Base-by-base conservation (phyloP, 2,797 vertebrate genomes). In the Clarias fuscus region DNA sequence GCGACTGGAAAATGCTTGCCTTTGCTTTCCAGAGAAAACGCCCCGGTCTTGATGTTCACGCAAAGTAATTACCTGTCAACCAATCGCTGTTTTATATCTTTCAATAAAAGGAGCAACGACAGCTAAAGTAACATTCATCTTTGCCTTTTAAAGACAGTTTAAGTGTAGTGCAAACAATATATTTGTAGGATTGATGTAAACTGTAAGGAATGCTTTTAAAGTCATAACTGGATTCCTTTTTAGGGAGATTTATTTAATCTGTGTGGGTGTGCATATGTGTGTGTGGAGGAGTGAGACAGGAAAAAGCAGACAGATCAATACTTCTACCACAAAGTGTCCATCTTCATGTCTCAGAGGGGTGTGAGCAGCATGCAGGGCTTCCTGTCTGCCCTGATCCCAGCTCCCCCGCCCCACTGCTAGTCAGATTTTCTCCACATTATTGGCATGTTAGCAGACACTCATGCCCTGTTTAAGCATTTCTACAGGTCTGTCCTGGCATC, bases 371-470 rank as follows among this genome's bases (percentile, higher is more conserved):
- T 81, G 37, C 88, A 91, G 88, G 58, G 8, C 79, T 75, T 89
- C 92, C 90, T 90, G 87, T 91, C 89, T 64, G 33, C 62, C 77
- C 85, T 61, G 27, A 61, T 73, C 62, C 70, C 79, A 68, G 62
- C 68, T 76, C 68, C 37, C 61, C 27, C 40, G 61, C 48, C 27
- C 27, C 65, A 78, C 22, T 58, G 59, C 77, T 62, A 76, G 27
- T 53, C 15, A 56, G 30, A 68, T 37, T 56, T 24, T 56, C 43
- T 48, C n/a, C 0, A 22, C 27, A 68, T 30, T 4, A 56, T 27
- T 43, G 30, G 8, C 18, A 82, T 4, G 18, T 20, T 82, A 20
- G 18, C 48, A n/a, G n/a, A 68, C 43, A 24, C 24, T 64, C 48
- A 71, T n/a, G 33, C 14, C 17, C 22, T n/a, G 37, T n/a, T 64